Evolutionary conservation across 2,888 invertebrate species (phyloP).

Genomic region (Sarcophaga rosellei): DNA sequence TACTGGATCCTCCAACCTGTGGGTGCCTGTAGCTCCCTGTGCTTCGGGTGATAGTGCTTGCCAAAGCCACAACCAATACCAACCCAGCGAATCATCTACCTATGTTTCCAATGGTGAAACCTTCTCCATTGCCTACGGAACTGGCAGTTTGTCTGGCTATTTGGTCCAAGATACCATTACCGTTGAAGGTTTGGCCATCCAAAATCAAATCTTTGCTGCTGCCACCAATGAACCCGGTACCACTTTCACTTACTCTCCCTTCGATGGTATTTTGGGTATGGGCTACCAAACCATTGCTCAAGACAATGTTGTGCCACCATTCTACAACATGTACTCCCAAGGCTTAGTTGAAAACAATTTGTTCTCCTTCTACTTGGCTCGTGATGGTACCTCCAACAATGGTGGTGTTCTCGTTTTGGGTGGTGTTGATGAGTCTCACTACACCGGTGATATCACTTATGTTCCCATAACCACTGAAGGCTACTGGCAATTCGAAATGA

Average conservation of each 20-base stretch:
- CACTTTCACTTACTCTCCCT: conserved; percentile 97
- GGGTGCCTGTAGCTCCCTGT: conserved; percentile 98
- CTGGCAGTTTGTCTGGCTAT: conserved; percentile 96
- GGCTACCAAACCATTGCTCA: conserved; percentile 93
- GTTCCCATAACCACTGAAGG: conserved; percentile 90
- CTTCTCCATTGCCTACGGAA: conserved; percentile 97
- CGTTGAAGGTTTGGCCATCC: conserved; percentile 86
- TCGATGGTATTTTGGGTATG: conserved; percentile 98
- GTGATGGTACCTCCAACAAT: conserved; percentile 85
- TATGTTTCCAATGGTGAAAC: conserved; percentile 93
- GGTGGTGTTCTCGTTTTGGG: conserved; percentile 95
- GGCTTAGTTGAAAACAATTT: conserved; percentile 83
- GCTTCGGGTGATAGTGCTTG: conserved; percentile 95
- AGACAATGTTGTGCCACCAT: conserved; percentile 93
- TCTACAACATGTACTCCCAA: conserved; percentile 94
- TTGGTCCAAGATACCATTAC: conserved; percentile 93
- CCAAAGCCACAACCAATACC: conserved; percentile 97
- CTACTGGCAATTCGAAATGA: conserved; percentile 98
- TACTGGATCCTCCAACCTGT: conserved; percentile 92
- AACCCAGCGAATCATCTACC: conserved; percentile 89
- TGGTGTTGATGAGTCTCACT: conserved; percentile 94
- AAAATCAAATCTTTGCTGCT: conserved; percentile 95
- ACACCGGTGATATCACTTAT: conserved; percentile 85
- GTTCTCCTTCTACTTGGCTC: conserved; percentile 96
- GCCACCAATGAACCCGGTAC: conserved; percentile 95